Evolutionary conservation across 2,113 vertebrate genomes (phyloP).

Genomic region (Lethenteron reissneri): DNA sequence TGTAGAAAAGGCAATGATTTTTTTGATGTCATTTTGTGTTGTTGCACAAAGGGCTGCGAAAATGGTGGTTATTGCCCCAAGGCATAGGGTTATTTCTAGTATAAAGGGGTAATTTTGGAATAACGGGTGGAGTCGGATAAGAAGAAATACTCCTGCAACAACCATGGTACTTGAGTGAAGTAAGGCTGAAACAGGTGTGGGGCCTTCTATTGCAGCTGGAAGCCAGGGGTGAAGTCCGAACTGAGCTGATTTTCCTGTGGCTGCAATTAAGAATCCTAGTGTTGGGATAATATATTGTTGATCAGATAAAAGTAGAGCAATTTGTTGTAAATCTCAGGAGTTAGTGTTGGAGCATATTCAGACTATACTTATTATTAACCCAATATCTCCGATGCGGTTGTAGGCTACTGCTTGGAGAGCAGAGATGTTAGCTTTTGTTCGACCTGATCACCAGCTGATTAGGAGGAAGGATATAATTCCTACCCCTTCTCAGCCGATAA

Average conservation of each 20-base stretch:
- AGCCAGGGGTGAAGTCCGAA: constrained; percentile 14
- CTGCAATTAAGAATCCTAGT: constrained; percentile 10
- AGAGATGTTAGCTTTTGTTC: constrained; percentile 11
- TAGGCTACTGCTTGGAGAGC: constrained; percentile 11
- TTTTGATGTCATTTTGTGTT: constrained; percentile 15
- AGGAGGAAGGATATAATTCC: constrained; percentile 13
- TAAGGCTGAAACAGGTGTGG: constrained; percentile 14
- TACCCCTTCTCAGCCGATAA: constrained; percentile 14
- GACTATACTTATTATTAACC: constrained; percentile 9
- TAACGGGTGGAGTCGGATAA: constrained; percentile 9
- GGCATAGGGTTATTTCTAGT: constrained; percentile 8
- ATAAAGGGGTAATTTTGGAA: constrained; percentile 8
- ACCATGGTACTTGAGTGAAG: constrained; percentile 16
- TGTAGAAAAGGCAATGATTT: constrained; percentile 17
- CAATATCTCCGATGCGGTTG: constrained; percentile 13
- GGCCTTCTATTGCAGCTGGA: constrained; percentile 13
- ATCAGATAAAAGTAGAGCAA: not conserved
- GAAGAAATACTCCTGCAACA: constrained; percentile 11
- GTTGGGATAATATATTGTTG: not conserved
- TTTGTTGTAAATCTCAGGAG: constrained; percentile 12
- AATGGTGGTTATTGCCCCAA: constrained; percentile 12
- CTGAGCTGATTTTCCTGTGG: constrained; percentile 14
- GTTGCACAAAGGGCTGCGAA: constrained; percentile 11
- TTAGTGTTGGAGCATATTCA: constrained; percentile 10
- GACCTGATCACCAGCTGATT: constrained; percentile 14